Conservation (phyloP, 2,113 vertebrate genomes). For the Cebidichthys violaceus region DNA sequence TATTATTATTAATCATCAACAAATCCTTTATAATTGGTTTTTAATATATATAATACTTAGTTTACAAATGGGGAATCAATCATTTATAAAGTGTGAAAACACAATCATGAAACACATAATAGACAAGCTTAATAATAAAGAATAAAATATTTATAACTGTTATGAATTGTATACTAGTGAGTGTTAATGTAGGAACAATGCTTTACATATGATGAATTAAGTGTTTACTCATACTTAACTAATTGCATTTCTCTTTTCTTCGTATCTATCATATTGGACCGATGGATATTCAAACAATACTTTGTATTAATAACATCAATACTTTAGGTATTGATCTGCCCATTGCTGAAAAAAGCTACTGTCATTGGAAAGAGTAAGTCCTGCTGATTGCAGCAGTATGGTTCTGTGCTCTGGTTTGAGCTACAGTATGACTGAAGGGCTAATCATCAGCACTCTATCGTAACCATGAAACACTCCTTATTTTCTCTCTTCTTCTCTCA, state of each 20-base stretch:
- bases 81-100: too few species aligned
- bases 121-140: too few species aligned
- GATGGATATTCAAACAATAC: background rate
- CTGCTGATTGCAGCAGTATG: background rate
- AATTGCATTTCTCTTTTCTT: background rate
- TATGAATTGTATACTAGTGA: too few species aligned
- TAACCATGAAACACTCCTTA: background rate
- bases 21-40: too few species aligned
- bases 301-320: background rate
- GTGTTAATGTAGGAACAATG: too few species aligned
- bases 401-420: background rate
- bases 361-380: background rate
- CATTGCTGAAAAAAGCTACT: background rate
- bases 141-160: too few species aligned
- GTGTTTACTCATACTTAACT: too few species aligned
- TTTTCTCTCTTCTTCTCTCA: background rate
- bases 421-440: background rate
- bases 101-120: too few species aligned
- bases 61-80: too few species aligned
- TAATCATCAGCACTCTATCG: conserved; percentile 3
- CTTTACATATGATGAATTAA: too few species aligned
- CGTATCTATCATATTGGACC: background rate
- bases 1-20: too few species aligned
- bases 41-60: too few species aligned
- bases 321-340: background rate